Evolutionary conservation across 2,888 invertebrate genomes (phyloP), one percentile per base, ranked within the genome.

Genomic region (Pristionchus mayeri): DNA sequence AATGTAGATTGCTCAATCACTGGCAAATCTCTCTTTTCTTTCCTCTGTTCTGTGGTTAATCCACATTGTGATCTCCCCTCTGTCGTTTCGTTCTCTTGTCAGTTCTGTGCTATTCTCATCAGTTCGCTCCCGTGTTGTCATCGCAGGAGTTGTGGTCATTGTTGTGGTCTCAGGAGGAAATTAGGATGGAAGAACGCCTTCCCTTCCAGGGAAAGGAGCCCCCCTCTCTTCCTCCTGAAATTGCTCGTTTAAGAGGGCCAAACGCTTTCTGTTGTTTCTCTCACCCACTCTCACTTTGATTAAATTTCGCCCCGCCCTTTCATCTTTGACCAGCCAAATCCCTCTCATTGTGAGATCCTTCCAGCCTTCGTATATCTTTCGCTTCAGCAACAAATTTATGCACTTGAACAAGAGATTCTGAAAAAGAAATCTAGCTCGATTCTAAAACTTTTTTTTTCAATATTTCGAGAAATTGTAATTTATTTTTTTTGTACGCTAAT

Each of bases 201-300:
- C 44, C 44, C 44, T 44, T 44, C 44, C 44, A 40, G 67, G 67
- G 27, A 24, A 27, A 40, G 40, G 67, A 44, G 44, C 37, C 67
- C 34, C 40, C 34, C 67, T 63, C 34, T 34, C 24, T 30, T 18
- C 34, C 34, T 34, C 34, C 63, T 34, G 40, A 71, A 71, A 71
- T 71, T 37, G 67, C 67, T 71, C 67, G 40, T 71, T 71, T 71
- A 40, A 40, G 67, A 37, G 67, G 40, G 6, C 16, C n/a, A 37
- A 40, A 40, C 21, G 67, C n/a, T 27, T 18, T 71, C 40, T 71
- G 40, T 71, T 40, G 67, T 37, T 63, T 9, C 16, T 13, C 63
- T 13, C n/a, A n/a, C n/a, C n/a, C n/a, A 7, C 40, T 37, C 67
- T 71, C 40, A 71, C 40, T 71, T 40, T 71, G 67, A 71, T 71